A percentile compares a stretch with the other conserved stretches of the same genome.
phyloP scores from a whole-genome alignment of 2,888 invertebrate genomes.

The Drosophila percnosoma region DNA sequence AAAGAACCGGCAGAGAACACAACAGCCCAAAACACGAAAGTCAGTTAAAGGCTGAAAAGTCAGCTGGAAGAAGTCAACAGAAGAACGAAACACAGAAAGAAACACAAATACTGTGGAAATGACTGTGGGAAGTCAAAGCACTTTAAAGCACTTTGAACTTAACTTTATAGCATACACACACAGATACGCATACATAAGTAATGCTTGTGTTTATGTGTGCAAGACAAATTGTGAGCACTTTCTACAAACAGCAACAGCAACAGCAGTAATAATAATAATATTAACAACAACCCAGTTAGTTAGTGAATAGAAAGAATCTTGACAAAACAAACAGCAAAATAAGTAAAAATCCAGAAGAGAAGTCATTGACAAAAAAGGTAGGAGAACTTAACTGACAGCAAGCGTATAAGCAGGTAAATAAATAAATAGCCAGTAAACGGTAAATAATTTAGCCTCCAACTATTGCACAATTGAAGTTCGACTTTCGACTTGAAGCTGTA shows the following conservation, averaged over 20 bases:
- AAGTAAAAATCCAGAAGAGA: slow-evolving; percentile 12
- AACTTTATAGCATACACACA: slow-evolving; percentile 49
- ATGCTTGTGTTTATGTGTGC: slow-evolving; percentile 21
- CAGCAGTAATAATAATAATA: slow-evolving; percentile 30
- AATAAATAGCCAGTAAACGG: slow-evolving; percentile 56
- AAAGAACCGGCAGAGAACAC: slow-evolving; percentile 44
- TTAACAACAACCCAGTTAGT: slow-evolving; percentile 62
- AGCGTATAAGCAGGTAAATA: slow-evolving; percentile 52
- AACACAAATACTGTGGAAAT: slow-evolving; percentile 29
- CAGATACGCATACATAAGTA: slow-evolving; percentile 11
- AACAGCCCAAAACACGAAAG: slow-evolving; percentile 40
- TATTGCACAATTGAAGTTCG: slow-evolving; percentile 50
- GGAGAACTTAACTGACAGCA: slow-evolving; percentile 33
- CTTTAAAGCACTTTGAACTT: slow-evolving; percentile 78
- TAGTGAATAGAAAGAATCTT: slow-evolving; percentile 66
- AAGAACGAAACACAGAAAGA: slow-evolving; percentile 10
- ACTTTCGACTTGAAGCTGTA: slow-evolving; percentile 20
- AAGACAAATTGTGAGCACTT: slow-evolving; percentile 67
- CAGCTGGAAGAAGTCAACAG: slow-evolving; percentile 1
- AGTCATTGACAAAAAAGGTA: slow-evolving; percentile 16
- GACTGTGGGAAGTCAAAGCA: slow-evolving; percentile 78
- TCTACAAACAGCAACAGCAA: slow-evolving; percentile 51
- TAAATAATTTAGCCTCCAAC: slow-evolving; percentile 47
- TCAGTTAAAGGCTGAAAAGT: slow-evolving; percentile 24
- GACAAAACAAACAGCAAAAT: slow-evolving; percentile 47